Percentiles rank a stretch among this genome's conserved stretches.
Evolutionary conservation across 1,140 invertebrate genomes (phyloP).

Genomic region (Anthonomus grandis): DNA sequence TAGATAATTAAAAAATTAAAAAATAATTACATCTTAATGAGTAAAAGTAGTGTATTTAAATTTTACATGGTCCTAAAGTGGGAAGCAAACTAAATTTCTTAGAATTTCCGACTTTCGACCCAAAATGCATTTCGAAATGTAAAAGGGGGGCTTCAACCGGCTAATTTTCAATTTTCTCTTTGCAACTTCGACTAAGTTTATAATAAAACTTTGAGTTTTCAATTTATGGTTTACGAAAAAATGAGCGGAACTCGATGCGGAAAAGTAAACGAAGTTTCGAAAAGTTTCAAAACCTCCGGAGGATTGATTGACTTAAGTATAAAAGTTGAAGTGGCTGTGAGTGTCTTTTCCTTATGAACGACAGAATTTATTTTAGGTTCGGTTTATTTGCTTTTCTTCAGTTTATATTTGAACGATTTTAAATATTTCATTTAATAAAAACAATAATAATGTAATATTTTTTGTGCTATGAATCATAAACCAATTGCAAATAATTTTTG

Average conservation of each 20-base stretch:
- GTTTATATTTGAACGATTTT: not conserved
- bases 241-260: conserved; percentile 15
- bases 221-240: conserved; percentile 26
- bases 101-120: too few relatives aligned
- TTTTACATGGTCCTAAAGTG: too few relatives aligned
- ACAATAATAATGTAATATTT: not conserved
- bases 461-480: not conserved
- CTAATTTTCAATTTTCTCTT: conserved; percentile 17
- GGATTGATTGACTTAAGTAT: conserved; percentile 39
- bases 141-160: conserved; percentile 15
- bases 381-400: conserved; percentile 13
- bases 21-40: too few relatives aligned
- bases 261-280: conserved; percentile 21
- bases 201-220: conserved; percentile 21
- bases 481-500: not conserved
- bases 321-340: conserved; percentile 31
- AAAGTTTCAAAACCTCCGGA: conserved; percentile 26
- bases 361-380: conserved; percentile 20
- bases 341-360: conserved; percentile 11
- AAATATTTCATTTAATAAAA: not conserved
- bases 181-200: conserved; percentile 13
- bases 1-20: too few relatives aligned
- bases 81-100: too few relatives aligned
- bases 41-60: too few relatives aligned
- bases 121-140: conserved; percentile 6